Percentiles rank a stretch among this genome's conserved stretches.
phyloP scores from a whole-genome alignment of 2,888 invertebrate species.

The Scaptomyza polygonia region DNA sequence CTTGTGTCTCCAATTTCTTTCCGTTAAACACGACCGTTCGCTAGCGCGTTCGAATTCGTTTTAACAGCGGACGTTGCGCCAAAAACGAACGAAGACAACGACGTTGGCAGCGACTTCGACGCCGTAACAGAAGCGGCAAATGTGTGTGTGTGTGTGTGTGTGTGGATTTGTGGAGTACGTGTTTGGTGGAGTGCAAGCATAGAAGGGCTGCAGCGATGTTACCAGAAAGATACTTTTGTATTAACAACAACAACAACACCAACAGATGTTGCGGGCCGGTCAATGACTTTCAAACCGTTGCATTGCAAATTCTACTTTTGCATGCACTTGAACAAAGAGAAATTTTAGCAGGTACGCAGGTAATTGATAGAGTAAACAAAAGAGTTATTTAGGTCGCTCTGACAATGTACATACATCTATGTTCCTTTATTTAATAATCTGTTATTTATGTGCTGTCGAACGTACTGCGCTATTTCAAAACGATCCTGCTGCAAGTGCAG shows the following conservation, averaged over 20 bases:
- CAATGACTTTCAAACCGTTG: constrained; percentile 38
- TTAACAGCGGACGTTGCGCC: constrained; percentile 55
- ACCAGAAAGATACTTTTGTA: constrained; percentile 52
- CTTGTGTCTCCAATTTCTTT: constrained; percentile 37
- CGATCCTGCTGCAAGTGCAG: constrained; percentile 28
- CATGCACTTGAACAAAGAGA: constrained; percentile 29
- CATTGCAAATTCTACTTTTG: neutral
- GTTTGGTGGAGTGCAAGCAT: constrained; percentile 37
- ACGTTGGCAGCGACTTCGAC: constrained; percentile 12
- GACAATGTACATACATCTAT: constrained; percentile 37
- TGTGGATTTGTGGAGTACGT: constrained; percentile 9
- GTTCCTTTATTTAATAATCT: constrained; percentile 41
- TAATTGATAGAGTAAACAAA: constrained; percentile 63
- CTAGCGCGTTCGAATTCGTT: constrained; percentile 72
- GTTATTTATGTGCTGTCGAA: neutral
- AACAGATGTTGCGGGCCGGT: constrained; percentile 51
- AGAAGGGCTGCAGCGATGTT: constrained; percentile 43
- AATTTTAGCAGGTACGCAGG: constrained; percentile 17
- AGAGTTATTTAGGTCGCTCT: constrained; percentile 64
- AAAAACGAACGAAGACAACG: constrained; percentile 59
- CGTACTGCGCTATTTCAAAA: neutral
- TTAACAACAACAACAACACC: constrained; percentile 15
- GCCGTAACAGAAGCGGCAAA: constrained; percentile 36
- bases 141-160: constrained; percentile 5
- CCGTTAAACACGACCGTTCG: constrained; percentile 69